Percentiles rank a stretch among this genome's conserved stretches.
These are phyloP conservation scores for Margarornis squamiger DNA, from an alignment of 2,797 vertebrate genomes.

Conservation along the genomic window DNA sequence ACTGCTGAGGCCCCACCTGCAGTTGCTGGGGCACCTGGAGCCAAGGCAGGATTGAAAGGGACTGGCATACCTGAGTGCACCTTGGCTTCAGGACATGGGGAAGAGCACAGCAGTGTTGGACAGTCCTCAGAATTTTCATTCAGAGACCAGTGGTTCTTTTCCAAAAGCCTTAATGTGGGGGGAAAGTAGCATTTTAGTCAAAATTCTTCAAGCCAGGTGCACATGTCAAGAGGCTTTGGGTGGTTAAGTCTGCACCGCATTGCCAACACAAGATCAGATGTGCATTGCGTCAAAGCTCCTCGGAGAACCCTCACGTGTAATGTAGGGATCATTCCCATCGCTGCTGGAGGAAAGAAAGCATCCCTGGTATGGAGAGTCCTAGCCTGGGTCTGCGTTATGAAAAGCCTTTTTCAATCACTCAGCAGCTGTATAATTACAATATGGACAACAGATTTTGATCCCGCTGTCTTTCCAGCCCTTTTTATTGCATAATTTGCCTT, in stretches of 20 bases:
- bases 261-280: background rate
- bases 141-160: background rate
- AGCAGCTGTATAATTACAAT: slow-evolving; percentile 17
- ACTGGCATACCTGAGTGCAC: rapidly evolving
- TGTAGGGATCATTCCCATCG: background rate
- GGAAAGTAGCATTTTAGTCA: background rate
- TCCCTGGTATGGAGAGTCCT: background rate
- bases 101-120: rapidly evolving
- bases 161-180: background rate
- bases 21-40: background rate
- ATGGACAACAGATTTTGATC: slow-evolving; percentile 40
- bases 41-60: rapidly evolving
- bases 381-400: background rate
- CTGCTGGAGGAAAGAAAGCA: background rate
- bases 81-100: rapidly evolving
- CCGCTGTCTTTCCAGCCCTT: background rate
- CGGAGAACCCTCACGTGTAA: rapidly evolving
- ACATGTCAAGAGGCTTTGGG: background rate
- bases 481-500: background rate
- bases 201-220: background rate
- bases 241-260: background rate
- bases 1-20: background rate
- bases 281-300: background rate
- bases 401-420: slow-evolving; percentile 9
- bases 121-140: rapidly evolving